A percentile compares a stretch with the other conserved stretches of the same genome.
phyloP scores from a whole-genome alignment of 2,888 invertebrate species.

The Ophion slaviceki region DNA sequence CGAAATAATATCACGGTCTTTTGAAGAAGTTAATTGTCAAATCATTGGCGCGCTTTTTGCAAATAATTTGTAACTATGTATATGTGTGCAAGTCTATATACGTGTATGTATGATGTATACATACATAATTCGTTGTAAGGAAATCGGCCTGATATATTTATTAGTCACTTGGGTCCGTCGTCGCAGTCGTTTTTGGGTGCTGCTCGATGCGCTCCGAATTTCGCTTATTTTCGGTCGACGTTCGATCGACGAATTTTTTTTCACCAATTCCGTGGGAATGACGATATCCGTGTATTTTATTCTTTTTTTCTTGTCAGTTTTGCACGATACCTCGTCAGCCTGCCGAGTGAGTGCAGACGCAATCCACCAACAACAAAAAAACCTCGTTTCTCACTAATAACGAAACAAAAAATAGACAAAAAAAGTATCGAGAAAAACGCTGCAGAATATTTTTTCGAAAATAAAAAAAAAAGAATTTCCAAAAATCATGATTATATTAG shows the following conservation, averaged over 20 bases:
- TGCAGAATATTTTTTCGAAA: background rate
- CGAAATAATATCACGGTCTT: slow-evolving; percentile 14
- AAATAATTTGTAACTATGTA: background rate
- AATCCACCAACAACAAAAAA: background rate
- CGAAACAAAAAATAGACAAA: background rate
- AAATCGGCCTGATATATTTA: background rate
- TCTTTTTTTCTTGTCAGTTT: background rate
- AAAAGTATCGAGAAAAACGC: background rate
- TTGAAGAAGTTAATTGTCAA: background rate
- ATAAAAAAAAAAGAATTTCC: background rate
- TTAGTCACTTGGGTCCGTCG: background rate
- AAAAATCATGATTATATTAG: background rate
- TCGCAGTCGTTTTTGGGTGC: background rate
- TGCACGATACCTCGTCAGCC: background rate
- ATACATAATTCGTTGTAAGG: background rate
- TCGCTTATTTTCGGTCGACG: background rate
- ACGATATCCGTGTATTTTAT: background rate
- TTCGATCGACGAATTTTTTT: background rate
- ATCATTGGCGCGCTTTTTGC: background rate
- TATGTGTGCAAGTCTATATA: background rate
- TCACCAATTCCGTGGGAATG: background rate
- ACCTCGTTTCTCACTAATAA: background rate
- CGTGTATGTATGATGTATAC: background rate
- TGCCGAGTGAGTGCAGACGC: background rate
- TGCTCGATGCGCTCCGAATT: background rate